Evolutionary conservation across 2,113 vertebrate genomes (phyloP).

Genomic region (Gila orcuttii): DNA sequence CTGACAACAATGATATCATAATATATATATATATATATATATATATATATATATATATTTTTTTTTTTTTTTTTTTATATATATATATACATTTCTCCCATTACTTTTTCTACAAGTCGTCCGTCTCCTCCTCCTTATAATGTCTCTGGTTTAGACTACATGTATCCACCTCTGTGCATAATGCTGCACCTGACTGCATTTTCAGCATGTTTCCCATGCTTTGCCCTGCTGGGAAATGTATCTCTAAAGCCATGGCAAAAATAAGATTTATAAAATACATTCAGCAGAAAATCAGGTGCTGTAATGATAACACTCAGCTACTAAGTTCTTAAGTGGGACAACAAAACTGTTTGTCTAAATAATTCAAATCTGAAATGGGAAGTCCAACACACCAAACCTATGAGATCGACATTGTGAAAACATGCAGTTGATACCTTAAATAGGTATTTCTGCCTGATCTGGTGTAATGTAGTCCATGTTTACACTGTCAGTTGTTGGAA

Average conservation of each 20-base stretch:
- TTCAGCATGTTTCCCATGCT: background rate
- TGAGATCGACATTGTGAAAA: too few relatives aligned
- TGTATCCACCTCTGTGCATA: background rate
- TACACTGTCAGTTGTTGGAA: too few relatives aligned
- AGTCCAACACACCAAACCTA: background rate
- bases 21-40: too few relatives aligned
- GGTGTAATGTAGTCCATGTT: too few relatives aligned
- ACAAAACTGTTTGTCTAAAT: background rate
- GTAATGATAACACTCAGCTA: background rate
- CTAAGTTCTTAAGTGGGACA: background rate
- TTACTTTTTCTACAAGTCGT: background rate
- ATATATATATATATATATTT: too few relatives aligned
- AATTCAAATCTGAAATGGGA: background rate
- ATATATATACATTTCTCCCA: background rate
- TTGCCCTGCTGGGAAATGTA: slow-evolving; percentile 10
- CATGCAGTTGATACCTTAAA: too few relatives aligned
- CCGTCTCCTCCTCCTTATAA: background rate
- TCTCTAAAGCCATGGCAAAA: background rate
- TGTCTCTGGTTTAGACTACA: background rate
- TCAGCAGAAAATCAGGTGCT: slow-evolving; percentile 16
- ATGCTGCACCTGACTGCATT: background rate
- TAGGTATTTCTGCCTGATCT: too few relatives aligned
- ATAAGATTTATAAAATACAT: background rate
- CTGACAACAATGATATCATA: too few relatives aligned
- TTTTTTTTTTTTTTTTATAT: too few relatives aligned